These are phyloP conservation scores for Xenopus tropicalis DNA, from an alignment of 2,113 vertebrate species.

Conservation along the genomic window UCB_Xtro_10.0 CM004450.2:103903501-103904000, in stretches of 20 bases:
- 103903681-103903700: slow-evolving; percentile 69
- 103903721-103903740: slow-evolving; percentile 76
- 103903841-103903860: slow-evolving; percentile 20
- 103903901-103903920: no score
- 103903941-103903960: no score
- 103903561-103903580: slow-evolving; percentile 80
- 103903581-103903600: slow-evolving; percentile 72
- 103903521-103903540: slow-evolving; percentile 72
- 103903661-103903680: slow-evolving; percentile 77
- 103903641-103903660: slow-evolving; percentile 66
- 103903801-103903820: slow-evolving; percentile 84
- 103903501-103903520: slow-evolving; percentile 81
- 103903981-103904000: no score
- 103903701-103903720: slow-evolving; percentile 69
- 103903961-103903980: no score
- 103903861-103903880: neutral
- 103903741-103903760: slow-evolving; percentile 77
- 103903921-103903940: no score
- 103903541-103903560: slow-evolving; percentile 71
- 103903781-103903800: slow-evolving; percentile 71
- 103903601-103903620: slow-evolving; percentile 83
- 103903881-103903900: no score
- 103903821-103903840: slow-evolving; percentile 59
- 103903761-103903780: slow-evolving; percentile 67
- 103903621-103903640: slow-evolving; percentile 60